Evolutionary conservation across 2,797 vertebrate species (phyloP), one percentile per base, ranked within the genome.

Genomic region (Clarias pachynema): DNA sequence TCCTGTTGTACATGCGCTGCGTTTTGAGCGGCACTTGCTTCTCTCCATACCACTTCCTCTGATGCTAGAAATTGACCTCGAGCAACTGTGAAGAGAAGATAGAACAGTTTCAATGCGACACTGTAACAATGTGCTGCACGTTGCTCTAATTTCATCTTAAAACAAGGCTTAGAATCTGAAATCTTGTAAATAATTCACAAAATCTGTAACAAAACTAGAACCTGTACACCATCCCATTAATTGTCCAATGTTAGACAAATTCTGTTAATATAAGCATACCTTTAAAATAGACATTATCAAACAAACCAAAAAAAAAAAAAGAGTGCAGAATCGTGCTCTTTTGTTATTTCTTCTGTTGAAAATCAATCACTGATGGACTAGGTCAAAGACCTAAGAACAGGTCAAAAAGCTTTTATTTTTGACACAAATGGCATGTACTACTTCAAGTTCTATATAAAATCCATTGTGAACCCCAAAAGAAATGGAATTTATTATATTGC

Each of bases 31-130:
- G 90, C 84, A 75, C 70, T 65, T 86, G 84, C 90, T 89, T 88
- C 88, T 92, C 90, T 89, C 89, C 88, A 85, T 91, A 93, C 92
- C 93, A 93, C 94, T 94, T 95, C 94, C 95, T 95, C 92, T 93
- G 86, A 91, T 89, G 86, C 83, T 91, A 37, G 22, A 62, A 62
- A 79, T 79, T 79, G 77, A 79, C 77, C 77, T 62, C 22, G 22
- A 79, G 88, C 93, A 93, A 93, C 93, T 94, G 93, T 90, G 90
- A 73, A 65, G 87, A 88, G 85, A 78, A 29, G 73, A 89, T 83
- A 87, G 40, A 82, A 57, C 53, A 77, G 63, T n/a, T 29, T 49
- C 5, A 57, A 63, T 24, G 16, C 1, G 29, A 5, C 29, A 62
- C 3, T 82, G 26, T 0, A 40, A 29, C 9, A 16, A n/a, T 66